Base-by-base conservation (phyloP, 1,140 invertebrate species). In the Drosophila malerkotliana region DNA sequence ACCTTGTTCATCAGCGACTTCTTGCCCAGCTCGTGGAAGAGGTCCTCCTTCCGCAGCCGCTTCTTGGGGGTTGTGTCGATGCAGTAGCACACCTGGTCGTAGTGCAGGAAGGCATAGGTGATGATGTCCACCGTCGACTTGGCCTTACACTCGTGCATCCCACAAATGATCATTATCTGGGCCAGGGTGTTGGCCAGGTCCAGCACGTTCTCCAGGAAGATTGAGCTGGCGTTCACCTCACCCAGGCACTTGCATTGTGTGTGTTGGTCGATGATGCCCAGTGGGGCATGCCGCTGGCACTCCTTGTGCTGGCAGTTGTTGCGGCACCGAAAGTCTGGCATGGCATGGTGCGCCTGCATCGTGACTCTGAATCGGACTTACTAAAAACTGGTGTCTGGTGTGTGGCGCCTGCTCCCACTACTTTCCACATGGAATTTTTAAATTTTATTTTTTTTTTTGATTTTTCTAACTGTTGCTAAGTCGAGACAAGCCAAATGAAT, bases 1-100 rank as follows among this genome's bases (percentile, higher is more conserved):
- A 91, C 81, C 44, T 88, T 85, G 66, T 91, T 91, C 90, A 91
- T 91, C 10, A 90, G 71, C 34, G 90, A 91, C 47, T 90, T 89
- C 14, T 90, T 90, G 32, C 87, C 88, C 58, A 91, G 39, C 44
- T 91, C 90, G 56, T 91, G 83, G 37, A 91, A 91, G 7, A 91
- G 58, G 51, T 91, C 90, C 59, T 91, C 90, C 32, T 91, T 91
- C 0, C 90, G 60, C 21, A 91, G 18, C 1, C 90, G 69, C 18
- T 91, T 91, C 66, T 90, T 91, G 1, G 90, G 90, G 8, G 61
- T 76, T 4, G 90, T 81, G 26, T 91, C 90, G 3, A 91, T 72
- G 62, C 88, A 90, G 37, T 90, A 91, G 44, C 90, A 89, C 18
- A 91, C 87, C 64, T 90, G 88, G 58, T 91, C 90, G 49, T 91